A percentile compares a stretch with the other conserved stretches of the same genome.
phyloP scores from a whole-genome alignment of 2,888 invertebrate genomes.

The Noctua fimbriata region DNA sequence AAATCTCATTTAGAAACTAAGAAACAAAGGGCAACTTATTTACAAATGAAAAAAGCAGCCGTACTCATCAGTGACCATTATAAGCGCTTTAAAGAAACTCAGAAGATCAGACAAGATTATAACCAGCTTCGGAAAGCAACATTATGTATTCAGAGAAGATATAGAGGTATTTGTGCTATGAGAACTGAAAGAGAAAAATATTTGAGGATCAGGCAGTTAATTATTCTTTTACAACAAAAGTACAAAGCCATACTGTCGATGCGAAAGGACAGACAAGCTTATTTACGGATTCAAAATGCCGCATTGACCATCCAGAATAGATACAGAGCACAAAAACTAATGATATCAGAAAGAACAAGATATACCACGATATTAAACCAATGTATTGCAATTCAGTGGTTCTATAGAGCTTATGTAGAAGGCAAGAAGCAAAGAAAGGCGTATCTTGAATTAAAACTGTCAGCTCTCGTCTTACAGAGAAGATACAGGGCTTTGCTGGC shows the following conservation, averaged over 20 bases:
- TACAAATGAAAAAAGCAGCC: slow-evolving; percentile 72
- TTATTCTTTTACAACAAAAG: slow-evolving; percentile 79
- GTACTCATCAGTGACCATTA: slow-evolving; percentile 71
- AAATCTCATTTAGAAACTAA: slow-evolving; percentile 75
- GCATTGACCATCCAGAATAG: slow-evolving; percentile 74
- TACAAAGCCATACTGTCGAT: slow-evolving; percentile 80
- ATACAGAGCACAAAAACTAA: slow-evolving; percentile 80
- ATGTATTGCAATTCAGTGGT: slow-evolving; percentile 82
- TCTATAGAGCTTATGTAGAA: slow-evolving; percentile 76
- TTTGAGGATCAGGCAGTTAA: slow-evolving; percentile 73
- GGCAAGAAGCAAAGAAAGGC: slow-evolving; percentile 74
- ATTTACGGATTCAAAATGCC: slow-evolving; percentile 70
- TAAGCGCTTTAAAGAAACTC: slow-evolving; percentile 73
- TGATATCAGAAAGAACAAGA: slow-evolving; percentile 77
- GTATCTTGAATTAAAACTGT: slow-evolving; percentile 76
- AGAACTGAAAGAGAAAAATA: slow-evolving; percentile 78
- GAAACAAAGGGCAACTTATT: slow-evolving; percentile 71
- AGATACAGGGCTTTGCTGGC: slow-evolving; percentile 78
- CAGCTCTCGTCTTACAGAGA: slow-evolving; percentile 75
- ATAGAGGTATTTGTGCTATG: slow-evolving; percentile 78
- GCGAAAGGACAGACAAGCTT: slow-evolving; percentile 75
- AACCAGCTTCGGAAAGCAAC: slow-evolving; percentile 78
- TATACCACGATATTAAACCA: slow-evolving; percentile 81
- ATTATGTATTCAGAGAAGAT: slow-evolving; percentile 83
- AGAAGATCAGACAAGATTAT: slow-evolving; percentile 77